Evolutionary conservation across 1,140 invertebrate species (phyloP).

Genomic region (Antheraea mylitta): DNA sequence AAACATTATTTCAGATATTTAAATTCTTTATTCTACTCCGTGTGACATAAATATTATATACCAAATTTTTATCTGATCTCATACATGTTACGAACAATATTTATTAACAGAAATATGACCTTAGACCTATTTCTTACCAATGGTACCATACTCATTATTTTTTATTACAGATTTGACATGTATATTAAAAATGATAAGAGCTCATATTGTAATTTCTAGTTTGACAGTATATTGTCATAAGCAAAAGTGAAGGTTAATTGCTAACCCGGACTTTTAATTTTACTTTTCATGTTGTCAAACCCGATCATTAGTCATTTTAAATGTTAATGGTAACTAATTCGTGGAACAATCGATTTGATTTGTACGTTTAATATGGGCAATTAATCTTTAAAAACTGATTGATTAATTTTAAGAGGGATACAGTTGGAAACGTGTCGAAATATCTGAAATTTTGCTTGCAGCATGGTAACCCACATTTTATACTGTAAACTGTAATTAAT

Average conservation of each 20-base stretch:
- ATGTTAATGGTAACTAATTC: constrained; percentile 13
- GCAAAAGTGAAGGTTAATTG: constrained; percentile 12
- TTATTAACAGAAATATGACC: no score
- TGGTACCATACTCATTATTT: no score
- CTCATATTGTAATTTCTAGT: constrained; percentile 5
- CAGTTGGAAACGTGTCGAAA: neutral
- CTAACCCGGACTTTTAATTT: constrained; percentile 9
- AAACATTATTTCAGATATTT: no score
- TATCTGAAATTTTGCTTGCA: neutral
- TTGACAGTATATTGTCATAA: constrained; percentile 7
- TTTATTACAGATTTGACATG: neutral
- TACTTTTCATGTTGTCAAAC: constrained; percentile 16
- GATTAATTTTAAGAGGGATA: neutral
- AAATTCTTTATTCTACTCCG: no score
- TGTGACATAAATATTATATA: no score
- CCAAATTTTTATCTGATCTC: no score
- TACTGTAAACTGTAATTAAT: neutral
- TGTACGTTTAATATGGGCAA: constrained; percentile 5
- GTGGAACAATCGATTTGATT: constrained; percentile 9
- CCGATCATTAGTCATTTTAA: constrained; percentile 12
- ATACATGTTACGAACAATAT: no score
- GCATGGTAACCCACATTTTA: neutral
- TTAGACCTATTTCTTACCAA: no score
- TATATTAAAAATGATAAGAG: neutral
- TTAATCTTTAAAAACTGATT: constrained; percentile 10